A percentile compares a stretch with the other conserved stretches of the same genome.
phyloP scores from a whole-genome alignment of 2,797 vertebrate genomes.

The Silurus aristotelis region DNA sequence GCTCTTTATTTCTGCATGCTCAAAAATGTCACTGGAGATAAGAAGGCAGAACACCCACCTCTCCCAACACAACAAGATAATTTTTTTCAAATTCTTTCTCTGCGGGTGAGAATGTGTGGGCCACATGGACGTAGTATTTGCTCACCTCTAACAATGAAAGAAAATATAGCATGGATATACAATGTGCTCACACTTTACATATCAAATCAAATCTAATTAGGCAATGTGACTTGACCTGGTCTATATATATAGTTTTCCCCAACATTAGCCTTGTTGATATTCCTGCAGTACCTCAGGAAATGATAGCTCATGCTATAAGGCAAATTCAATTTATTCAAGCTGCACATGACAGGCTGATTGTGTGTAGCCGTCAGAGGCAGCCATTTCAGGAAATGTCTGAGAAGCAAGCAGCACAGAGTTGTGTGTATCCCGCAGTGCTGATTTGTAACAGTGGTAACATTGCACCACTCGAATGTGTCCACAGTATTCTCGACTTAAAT shows the following conservation, averaged over 20 bases:
- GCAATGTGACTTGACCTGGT: background rate
- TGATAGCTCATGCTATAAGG: conserved; percentile 16
- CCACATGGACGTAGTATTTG: background rate
- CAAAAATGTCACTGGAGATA: conserved; percentile 41
- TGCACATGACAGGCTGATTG: conserved; percentile 58
- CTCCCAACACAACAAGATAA: conserved; percentile 18
- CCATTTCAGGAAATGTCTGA: conserved; percentile 33
- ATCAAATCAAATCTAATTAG: background rate
- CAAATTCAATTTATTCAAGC: conserved; percentile 51
- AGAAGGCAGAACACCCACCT: conserved; percentile 21
- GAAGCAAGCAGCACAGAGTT: conserved; percentile 15
- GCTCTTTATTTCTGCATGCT: conserved; percentile 42
- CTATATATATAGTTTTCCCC: background rate
- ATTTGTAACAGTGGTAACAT: conserved; percentile 11
- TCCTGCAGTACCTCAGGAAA: conserved; percentile 20
- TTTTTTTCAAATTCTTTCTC: conserved; percentile 4
- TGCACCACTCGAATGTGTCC: background rate
- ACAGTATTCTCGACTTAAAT: background rate
- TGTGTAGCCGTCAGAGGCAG: conserved; percentile 26
- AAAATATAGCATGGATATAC: background rate
- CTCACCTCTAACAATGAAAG: conserved; percentile 10
- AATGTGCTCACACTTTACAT: background rate
- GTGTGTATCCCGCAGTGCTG: conserved; percentile 20
- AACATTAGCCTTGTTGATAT: conserved; percentile 34
- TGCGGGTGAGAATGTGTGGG: background rate